phyloP scores from a whole-genome alignment of 2,797 vertebrate genomes.

The Oreortyx pictus region DNA sequence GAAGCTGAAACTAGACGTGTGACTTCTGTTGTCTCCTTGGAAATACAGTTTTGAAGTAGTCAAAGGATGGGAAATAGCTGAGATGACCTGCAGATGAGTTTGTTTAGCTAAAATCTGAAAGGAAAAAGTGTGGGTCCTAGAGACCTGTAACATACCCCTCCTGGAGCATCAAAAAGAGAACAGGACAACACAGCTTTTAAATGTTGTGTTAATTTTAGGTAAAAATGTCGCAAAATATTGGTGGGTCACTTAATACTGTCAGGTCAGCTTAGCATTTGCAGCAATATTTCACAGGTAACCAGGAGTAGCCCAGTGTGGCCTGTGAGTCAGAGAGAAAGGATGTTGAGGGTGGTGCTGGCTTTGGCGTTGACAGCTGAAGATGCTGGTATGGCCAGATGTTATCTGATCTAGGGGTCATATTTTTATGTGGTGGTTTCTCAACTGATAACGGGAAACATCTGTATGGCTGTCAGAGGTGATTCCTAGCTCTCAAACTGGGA shows the following conservation, averaged over 20 bases:
- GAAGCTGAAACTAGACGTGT: background rate
- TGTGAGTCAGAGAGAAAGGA: background rate
- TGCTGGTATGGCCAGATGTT: fast-evolving
- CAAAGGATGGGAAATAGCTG: background rate
- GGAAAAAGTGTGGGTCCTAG: background rate
- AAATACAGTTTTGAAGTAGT: background rate
- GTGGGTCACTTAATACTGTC: background rate
- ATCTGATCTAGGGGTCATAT: background rate
- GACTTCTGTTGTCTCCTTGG: background rate
- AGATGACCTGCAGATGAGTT: background rate
- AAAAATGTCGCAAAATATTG: background rate
- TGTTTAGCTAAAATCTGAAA: background rate
- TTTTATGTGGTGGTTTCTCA: background rate
- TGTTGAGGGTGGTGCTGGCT: background rate
- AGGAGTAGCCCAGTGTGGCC: fast-evolving
- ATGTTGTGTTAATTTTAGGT: background rate
- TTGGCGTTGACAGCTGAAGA: background rate
- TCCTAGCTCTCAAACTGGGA: background rate
- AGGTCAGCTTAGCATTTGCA: background rate
- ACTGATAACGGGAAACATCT: background rate
- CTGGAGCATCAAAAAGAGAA: background rate
- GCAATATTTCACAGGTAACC: background rate
- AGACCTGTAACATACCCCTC: background rate
- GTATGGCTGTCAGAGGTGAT: background rate
- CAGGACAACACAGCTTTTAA: background rate